Evolutionary conservation across 92 coral and sea anemone species (phyloP).

Genomic region (Metridium senile): DNA sequence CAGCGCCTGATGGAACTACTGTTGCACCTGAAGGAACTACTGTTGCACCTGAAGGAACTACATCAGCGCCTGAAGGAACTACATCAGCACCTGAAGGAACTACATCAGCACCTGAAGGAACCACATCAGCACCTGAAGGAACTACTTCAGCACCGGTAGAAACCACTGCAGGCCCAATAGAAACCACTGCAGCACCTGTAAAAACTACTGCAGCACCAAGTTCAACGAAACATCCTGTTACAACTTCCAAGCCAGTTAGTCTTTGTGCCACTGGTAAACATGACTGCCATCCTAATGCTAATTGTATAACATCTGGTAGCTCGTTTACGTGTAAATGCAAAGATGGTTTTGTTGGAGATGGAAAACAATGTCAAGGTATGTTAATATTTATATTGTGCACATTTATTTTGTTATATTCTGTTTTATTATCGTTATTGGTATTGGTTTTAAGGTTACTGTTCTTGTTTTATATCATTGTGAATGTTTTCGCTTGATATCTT

Average conservation of each 20-base stretch:
- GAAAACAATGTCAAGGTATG: conserved; percentile 61
- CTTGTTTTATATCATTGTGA: too few species aligned
- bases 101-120: background rate
- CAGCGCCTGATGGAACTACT: background rate
- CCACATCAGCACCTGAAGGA: background rate
- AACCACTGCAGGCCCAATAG: background rate
- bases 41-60: too few species aligned
- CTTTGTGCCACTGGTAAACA: conserved; percentile 18
- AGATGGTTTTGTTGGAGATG: conserved; percentile 60
- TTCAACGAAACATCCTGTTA: background rate
- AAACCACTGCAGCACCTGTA: background rate
- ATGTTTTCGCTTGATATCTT: too few species aligned
- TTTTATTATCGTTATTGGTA: too few species aligned
- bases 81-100: background rate
- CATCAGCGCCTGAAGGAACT: conserved; percentile 8
- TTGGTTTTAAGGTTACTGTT: too few species aligned
- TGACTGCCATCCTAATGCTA: conserved; percentile 52
- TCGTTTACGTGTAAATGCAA: conserved; percentile 55
- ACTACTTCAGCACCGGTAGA: background rate
- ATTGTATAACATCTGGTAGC: conserved; percentile 40
- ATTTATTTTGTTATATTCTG: too few species aligned
- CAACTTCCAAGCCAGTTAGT: background rate
- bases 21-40: background rate
- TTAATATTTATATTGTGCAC: too few species aligned
- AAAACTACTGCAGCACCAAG: background rate